Base-by-base conservation (phyloP, 2,888 invertebrate species). In the Tryphoninae sp. region DNA sequence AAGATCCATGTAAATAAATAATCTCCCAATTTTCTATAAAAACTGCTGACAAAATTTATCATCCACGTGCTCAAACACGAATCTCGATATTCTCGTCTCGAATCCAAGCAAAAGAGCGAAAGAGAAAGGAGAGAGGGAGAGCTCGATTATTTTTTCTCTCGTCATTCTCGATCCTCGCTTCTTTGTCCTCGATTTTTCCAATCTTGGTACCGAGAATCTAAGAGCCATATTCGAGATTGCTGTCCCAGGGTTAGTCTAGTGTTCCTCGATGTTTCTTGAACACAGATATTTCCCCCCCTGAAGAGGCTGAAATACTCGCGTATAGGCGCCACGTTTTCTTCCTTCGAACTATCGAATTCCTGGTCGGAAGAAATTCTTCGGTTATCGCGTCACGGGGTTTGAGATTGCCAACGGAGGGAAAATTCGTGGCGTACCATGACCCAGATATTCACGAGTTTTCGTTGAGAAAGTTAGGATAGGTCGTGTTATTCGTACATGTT, bases 161-260 rank as follows among this genome's bases (percentile, higher is more conserved):
- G 59, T 42, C 69, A 51, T 79, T 83, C 82, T 81, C 85, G 78
- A 68, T n/a, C 58, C 80, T 85, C 71, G 68, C 61, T 85, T 84
- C 82, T 84, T 85, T 80, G 80, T 69, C 59, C 82, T 45, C 22
- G 22, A 22, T 74, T 49, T 65, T 82, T 64, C 72, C 53, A 40
- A n/a, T n/a, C 58, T 49, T 45, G 13, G 11, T 45, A 9, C 45
- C 13, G 45, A 45, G 45, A 45, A 13, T 19, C 22, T 8, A 51
- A 16, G 16, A 8, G n/a, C 49, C 49, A 65, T 49, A 65, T 49
- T 65, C 11, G 49, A 65, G 65, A 65, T 65, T 65, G 65, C 22
- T 22, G 22, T n/a, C 58, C 19, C 58, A 69, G 22, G 22, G 8
- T 33, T 33, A 33, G 3, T 69, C 45, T 13, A 71, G 59, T 59